Evolutionary conservation across 2,888 invertebrate species (phyloP).

Genomic region (Lasioglossum marginatum): DNA sequence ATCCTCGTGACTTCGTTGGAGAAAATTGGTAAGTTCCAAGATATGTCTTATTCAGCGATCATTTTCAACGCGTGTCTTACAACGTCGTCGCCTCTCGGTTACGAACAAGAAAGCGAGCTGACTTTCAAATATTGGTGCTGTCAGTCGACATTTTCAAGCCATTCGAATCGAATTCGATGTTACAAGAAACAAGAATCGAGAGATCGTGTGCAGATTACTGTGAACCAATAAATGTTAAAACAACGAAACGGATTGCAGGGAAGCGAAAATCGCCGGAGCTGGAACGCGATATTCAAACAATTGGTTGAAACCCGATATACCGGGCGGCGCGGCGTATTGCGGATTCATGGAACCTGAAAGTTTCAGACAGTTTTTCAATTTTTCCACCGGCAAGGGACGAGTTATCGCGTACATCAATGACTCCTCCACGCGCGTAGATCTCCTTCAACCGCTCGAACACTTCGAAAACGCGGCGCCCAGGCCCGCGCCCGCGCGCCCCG

Average conservation of each 20-base stretch:
- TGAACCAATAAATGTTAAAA: not conserved
- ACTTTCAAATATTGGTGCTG: not conserved
- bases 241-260: not conserved
- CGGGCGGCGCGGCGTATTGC: not conserved
- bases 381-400: not conserved
- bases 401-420: constrained; percentile 15
- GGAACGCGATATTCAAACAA: not conserved
- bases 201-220: not conserved
- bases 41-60: constrained; percentile 54
- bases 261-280: not conserved
- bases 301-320: not conserved
- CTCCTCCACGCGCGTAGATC: not conserved
- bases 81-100: not conserved
- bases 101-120: no score
- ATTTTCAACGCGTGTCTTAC: not conserved
- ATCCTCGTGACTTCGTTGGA: constrained; percentile 34
- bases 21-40: constrained; percentile 53
- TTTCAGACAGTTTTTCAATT: not conserved
- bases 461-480: not conserved
- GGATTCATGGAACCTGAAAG: not conserved
- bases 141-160: not conserved
- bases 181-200: not conserved
- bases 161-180: no score
- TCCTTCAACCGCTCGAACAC: not conserved
- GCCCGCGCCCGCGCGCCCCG: no score